Conservation (phyloP, 2,797 vertebrate genomes). For the Distichodus sexfasciatus region DNA sequence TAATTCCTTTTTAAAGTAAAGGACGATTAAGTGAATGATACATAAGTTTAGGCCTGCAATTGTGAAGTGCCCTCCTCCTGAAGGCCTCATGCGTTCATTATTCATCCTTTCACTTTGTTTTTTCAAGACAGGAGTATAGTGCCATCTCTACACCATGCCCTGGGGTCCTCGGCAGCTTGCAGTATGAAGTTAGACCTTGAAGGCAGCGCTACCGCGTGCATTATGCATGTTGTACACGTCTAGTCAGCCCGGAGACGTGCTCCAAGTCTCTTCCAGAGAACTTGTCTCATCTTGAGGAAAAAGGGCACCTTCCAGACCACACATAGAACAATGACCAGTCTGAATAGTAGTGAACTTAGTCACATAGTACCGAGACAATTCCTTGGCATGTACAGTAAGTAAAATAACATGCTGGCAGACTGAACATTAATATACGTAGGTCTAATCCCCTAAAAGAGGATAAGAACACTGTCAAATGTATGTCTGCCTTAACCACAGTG, state of each 20-base stretch:
- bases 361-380: too few species aligned
- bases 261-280: not conserved
- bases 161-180: not conserved
- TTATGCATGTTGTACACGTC: conserved; percentile 10
- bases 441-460: too few species aligned
- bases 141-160: not conserved
- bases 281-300: not conserved
- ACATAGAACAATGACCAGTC: not conserved
- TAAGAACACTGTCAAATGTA: too few species aligned
- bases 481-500: too few species aligned
- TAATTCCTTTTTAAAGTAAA: too few species aligned
- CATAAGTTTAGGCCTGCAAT: too few species aligned
- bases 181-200: not conserved
- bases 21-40: too few species aligned
- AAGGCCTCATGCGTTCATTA: not conserved
- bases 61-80: too few species aligned
- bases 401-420: too few species aligned
- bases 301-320: not conserved
- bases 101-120: not conserved
- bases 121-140: not conserved
- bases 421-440: too few species aligned
- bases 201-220: not conserved
- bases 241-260: not conserved
- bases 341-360: too few species aligned
- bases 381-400: too few species aligned